These are phyloP conservation scores for Metaphire vulgaris DNA, from an alignment of 1,140 invertebrate genomes.

Conservation along the genomic window DNA sequence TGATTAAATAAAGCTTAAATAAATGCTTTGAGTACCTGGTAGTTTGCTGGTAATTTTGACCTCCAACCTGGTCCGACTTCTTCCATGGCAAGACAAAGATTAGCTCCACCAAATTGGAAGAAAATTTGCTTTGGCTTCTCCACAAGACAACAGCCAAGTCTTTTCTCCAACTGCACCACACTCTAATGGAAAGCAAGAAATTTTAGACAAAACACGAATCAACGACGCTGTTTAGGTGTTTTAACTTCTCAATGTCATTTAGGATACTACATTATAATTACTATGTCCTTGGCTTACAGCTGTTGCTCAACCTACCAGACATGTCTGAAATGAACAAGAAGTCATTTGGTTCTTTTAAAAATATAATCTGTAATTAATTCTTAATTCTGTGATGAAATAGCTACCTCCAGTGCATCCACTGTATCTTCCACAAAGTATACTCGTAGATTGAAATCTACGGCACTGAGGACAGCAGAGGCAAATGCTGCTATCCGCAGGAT, in stretches of 20 bases:
- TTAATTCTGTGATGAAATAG: too few species aligned
- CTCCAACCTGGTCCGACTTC: slow-evolving; percentile 79
- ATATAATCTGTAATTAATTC: too few species aligned
- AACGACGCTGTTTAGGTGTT: too few species aligned
- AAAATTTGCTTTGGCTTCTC: slow-evolving; percentile 78
- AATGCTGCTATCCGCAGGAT: slow-evolving; percentile 79
- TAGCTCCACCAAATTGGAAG: slow-evolving; percentile 81
- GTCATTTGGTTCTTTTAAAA: too few species aligned
- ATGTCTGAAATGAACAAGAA: too few species aligned
- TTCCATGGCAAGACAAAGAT: slow-evolving; percentile 76
- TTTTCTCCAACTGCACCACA: slow-evolving; percentile 7
- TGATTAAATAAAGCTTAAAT: too few species aligned
- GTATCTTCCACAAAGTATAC: slow-evolving; percentile 89
- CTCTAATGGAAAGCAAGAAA: not conserved
- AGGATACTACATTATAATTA: too few species aligned
- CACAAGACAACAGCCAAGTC: slow-evolving; percentile 70
- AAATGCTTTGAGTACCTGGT: too few species aligned
- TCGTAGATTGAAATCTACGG: slow-evolving; percentile 69
- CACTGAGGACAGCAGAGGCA: slow-evolving; percentile 58
- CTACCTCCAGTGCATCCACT: slow-evolving; percentile 76
- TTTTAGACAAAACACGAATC: too few species aligned
- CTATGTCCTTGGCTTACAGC: too few species aligned
- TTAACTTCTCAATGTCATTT: too few species aligned
- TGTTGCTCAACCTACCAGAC: too few species aligned
- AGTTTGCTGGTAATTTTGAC: slow-evolving; percentile 73